Base-by-base conservation (phyloP, 2,888 invertebrate genomes). In the Eretmocerus hayati region DNA sequence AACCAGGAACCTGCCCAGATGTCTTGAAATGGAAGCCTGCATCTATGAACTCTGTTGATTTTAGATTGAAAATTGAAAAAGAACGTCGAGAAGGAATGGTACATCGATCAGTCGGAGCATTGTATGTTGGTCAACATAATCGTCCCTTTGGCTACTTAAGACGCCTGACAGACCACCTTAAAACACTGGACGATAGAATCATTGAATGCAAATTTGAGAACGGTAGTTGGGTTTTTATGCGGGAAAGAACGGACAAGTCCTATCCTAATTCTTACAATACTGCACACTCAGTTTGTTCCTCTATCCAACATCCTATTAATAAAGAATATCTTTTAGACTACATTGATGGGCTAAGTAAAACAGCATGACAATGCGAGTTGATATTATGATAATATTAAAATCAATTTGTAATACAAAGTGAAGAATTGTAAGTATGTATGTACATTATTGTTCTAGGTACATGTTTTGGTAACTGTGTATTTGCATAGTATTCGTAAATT, bases 1-100 rank as follows among this genome's bases (percentile, higher is more conserved):
- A 78, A 13, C 75, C 88, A 6, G 99, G 99, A 0, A 77, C 82
- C 5, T 93, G 90, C 62, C 75, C 79, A 31, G 81, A 84, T 37
- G 90, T 96, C 2, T 76, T 99, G n/a, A 99, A 99, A 72, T 99
- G 99, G 99, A 99, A 99, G 67, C 97, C 99, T 0, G 76, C 84
- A 3, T 80, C 86, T 50, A 80, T 92, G 74, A 99, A 99, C 75
- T 95, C 96, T 4, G 87, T 99, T 0, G 99, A 99, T 74, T 99
- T 99, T 71, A 83, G 81, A 62, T 74, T 99, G 50, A 86, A 87
- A 72, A 87, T 99, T 46, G 78, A 79, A 2, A 81, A 75, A 2
- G 84, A 87, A 67, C 74, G 74, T 13, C 86, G 89, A 5, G 65
- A 73, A 51, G 92, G 90, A 16, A 79, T 88, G 54, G 58, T 90